phyloP scores from a whole-genome alignment of 2,113 vertebrate genomes.

The Vicugna pacos region DNA sequence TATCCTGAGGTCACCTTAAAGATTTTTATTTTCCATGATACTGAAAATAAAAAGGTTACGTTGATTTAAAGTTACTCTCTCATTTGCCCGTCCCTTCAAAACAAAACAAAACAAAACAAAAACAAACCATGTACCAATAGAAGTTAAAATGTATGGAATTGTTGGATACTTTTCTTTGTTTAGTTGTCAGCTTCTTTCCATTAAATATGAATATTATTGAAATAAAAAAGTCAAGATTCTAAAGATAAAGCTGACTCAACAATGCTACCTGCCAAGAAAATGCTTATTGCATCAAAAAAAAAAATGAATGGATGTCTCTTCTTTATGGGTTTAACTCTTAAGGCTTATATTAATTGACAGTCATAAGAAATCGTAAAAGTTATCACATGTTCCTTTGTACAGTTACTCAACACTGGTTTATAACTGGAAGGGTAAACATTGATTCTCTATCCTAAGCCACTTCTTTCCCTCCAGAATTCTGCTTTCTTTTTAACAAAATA shows the following conservation, averaged over 20 bases:
- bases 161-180: not conserved
- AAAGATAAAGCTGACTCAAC: not conserved
- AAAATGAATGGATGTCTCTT: not conserved
- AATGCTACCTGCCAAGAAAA: not conserved
- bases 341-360: conserved; percentile 3
- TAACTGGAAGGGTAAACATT: not conserved
- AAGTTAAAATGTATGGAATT: not conserved
- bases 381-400: conserved; percentile 20
- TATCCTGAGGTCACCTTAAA: not conserved
- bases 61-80: not conserved
- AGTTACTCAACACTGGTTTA: not conserved
- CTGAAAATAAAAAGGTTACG: not conserved
- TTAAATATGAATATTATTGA: not conserved
- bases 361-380: not conserved
- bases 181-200: not conserved
- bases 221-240: not conserved
- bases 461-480: not conserved
- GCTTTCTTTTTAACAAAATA: not conserved
- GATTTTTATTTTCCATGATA: not conserved
- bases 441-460: not conserved
- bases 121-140: not conserved
- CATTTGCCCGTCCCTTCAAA: not conserved
- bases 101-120: conserved; percentile 1
- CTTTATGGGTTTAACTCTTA: not conserved
- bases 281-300: not conserved